A percentile compares a stretch with the other conserved stretches of the same genome.
Evolutionary conservation across 2,888 invertebrate genomes (phyloP).

Genomic region (Tineola bisselliella): DNA sequence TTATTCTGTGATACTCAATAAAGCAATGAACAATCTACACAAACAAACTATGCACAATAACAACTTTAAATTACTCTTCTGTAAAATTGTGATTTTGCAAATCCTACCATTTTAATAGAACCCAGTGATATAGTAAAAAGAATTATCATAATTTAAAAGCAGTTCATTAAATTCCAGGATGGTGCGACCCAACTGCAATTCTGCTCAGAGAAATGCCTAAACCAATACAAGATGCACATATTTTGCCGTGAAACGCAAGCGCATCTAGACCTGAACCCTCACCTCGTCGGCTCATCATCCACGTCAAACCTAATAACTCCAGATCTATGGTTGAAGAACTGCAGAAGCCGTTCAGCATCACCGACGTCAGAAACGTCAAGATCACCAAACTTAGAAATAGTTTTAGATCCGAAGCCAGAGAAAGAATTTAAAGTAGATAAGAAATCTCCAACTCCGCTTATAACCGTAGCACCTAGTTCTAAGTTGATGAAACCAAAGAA

Average conservation of each 20-base stretch:
- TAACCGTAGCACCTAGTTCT: slow-evolving; percentile 73
- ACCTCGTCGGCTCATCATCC: slow-evolving; percentile 64
- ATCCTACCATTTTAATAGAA: too few species aligned
- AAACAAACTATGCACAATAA: too few species aligned
- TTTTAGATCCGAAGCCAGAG: slow-evolving; percentile 25
- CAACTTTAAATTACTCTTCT: too few species aligned
- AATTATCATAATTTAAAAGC: slow-evolving; percentile 10
- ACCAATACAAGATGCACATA: slow-evolving; percentile 97
- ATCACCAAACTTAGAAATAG: slow-evolving; percentile 58
- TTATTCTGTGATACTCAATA: too few species aligned
- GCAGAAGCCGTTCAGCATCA: slow-evolving; percentile 72
- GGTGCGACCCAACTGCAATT: slow-evolving; percentile 92
- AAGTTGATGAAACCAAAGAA: slow-evolving; percentile 68
- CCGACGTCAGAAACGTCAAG: slow-evolving; percentile 66
- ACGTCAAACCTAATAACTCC: slow-evolving; percentile 80
- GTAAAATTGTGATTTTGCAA: too few species aligned
- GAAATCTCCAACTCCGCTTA: slow-evolving; percentile 69
- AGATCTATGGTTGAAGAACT: slow-evolving; percentile 89
- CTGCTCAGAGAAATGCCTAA: slow-evolving; percentile 91
- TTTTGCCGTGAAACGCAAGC: slow-evolving; percentile 94
- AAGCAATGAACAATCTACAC: too few species aligned
- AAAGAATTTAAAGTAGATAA: slow-evolving; percentile 33
- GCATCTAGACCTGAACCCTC: slow-evolving; percentile 86
- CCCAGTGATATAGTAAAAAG: background rate
- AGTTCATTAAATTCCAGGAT: slow-evolving; percentile 67